A percentile compares a stretch with the other conserved stretches of the same genome.
Conservation (phyloP, 2,888 invertebrate species). For the Nomada fucata region DNA sequence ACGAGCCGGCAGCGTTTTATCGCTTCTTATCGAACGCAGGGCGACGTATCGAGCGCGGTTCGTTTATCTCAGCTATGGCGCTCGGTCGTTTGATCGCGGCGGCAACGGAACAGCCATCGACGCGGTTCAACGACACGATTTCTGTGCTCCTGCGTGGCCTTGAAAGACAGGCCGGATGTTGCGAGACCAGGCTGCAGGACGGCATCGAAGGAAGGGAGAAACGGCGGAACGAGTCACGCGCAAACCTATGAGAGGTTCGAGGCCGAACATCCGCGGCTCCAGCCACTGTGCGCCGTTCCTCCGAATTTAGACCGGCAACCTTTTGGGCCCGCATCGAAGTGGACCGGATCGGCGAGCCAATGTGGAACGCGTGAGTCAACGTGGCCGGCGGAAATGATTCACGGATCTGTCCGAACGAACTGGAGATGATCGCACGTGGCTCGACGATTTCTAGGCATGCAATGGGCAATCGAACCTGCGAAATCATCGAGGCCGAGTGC, state of each 20-base stretch:
- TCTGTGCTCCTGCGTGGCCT: conserved; percentile 73
- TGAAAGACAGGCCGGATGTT: conserved; percentile 73
- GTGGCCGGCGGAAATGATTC: conserved; percentile 2
- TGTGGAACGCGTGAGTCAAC: conserved; percentile 23
- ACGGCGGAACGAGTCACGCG: conserved; percentile 40
- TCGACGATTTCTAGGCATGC: too few relatives aligned
- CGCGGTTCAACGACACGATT: conserved; percentile 74
- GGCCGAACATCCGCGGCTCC: conserved; percentile 43
- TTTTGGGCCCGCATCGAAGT: conserved; percentile 12
- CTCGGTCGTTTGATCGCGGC: conserved; percentile 59
- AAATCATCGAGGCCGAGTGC: background rate
- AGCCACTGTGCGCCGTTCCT: background rate
- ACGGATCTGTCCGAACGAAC: background rate
- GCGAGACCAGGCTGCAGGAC: conserved; percentile 53
- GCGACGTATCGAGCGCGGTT: conserved; percentile 33
- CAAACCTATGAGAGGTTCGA: conserved; percentile 66
- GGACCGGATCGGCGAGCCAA: background rate
- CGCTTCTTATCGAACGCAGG: conserved; percentile 53
- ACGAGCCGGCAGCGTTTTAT: conserved; percentile 33
- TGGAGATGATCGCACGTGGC: background rate
- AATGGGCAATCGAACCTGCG: background rate
- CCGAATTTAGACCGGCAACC: conserved; percentile 39
- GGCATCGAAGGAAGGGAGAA: conserved; percentile 31
- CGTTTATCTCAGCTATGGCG: conserved; percentile 68
- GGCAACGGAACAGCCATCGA: conserved; percentile 55